Percentiles rank a stretch among this genome's conserved stretches.
These are phyloP conservation scores for Habropoda laboriosa DNA, from an alignment of 1,140 invertebrate genomes.

Conservation along the genomic window DNA sequence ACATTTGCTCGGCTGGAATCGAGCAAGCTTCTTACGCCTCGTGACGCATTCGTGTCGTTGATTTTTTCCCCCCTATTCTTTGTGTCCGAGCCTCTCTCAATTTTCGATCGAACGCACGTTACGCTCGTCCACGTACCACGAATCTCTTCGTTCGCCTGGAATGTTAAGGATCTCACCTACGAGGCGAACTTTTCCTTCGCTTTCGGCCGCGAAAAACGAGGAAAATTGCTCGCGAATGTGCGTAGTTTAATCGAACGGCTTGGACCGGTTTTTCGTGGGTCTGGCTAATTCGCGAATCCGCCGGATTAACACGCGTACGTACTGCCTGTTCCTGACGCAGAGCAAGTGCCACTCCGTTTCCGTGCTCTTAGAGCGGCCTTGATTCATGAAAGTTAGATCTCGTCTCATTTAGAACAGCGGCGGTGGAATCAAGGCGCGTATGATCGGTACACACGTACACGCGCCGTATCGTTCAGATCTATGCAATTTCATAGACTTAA, in stretches of 20 bases:
- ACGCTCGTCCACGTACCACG: too few relatives aligned
- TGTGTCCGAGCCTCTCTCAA: not conserved
- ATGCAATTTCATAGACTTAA: not conserved
- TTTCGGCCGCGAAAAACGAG: not conserved
- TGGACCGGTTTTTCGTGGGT: not conserved
- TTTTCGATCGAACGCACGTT: not conserved
- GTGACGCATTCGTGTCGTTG: not conserved
- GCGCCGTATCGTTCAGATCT: slow-evolving; percentile 3
- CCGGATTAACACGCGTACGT: slow-evolving; percentile 27
- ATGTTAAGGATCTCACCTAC: not conserved
- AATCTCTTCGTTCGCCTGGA: not conserved
- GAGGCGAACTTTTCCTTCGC: too few relatives aligned
- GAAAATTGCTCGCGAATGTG: not conserved
- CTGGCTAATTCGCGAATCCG: slow-evolving; percentile 25
- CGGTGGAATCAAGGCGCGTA: slow-evolving; percentile 5
- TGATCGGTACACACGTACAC: not conserved
- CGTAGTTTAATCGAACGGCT: not conserved
- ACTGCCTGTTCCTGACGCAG: slow-evolving; percentile 40
- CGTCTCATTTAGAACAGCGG: slow-evolving; percentile 56
- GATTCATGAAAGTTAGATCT: slow-evolving; percentile 76
- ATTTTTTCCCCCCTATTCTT: not conserved
- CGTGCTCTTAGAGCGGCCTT: slow-evolving; percentile 68
- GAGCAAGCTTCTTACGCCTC: not conserved
- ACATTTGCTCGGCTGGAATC: not conserved
- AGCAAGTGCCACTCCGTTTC: slow-evolving; percentile 73